These are phyloP conservation scores for Nymphalis polychloros DNA, from an alignment of 2,888 invertebrate genomes.

Conservation along the genomic window DNA sequence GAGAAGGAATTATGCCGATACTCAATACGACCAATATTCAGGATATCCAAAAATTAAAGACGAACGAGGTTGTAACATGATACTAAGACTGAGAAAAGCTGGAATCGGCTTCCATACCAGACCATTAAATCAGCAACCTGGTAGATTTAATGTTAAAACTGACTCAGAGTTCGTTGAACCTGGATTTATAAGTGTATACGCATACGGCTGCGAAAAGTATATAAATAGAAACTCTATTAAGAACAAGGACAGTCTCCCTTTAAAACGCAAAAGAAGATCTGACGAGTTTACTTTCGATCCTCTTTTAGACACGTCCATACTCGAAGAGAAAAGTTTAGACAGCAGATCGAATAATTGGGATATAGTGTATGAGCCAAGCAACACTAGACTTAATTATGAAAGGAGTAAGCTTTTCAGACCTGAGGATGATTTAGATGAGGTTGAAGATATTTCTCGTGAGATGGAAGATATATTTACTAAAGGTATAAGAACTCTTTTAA, in stretches of 20 bases:
- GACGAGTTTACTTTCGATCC: constrained; percentile 74
- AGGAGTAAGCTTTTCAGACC: constrained; percentile 75
- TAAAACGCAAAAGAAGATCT: constrained; percentile 60
- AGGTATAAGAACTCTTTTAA: constrained; percentile 90
- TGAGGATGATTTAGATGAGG: constrained; percentile 81
- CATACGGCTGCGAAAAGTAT: constrained; percentile 88
- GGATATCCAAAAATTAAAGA: constrained; percentile 59
- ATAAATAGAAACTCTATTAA: constrained; percentile 70
- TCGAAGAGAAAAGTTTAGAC: constrained; percentile 48
- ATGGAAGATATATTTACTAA: constrained; percentile 92
- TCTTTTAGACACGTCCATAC: constrained; percentile 49
- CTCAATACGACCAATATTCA: constrained; percentile 57
- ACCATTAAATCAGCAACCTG: constrained; percentile 85
- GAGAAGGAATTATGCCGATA: constrained; percentile 68
- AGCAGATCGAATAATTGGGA: constrained; percentile 66
- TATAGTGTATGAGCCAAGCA: constrained; percentile 62
- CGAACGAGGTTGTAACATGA: constrained; percentile 88
- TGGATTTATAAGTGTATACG: constrained; percentile 92
- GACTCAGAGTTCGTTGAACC: constrained; percentile 93
- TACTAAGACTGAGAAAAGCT: constrained; percentile 87
- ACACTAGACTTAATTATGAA: constrained; percentile 66
- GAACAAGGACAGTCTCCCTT: constrained; percentile 66
- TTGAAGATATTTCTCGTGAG: constrained; percentile 87
- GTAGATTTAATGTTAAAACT: constrained; percentile 87
- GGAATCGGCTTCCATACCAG: constrained; percentile 90